Conservation (phyloP, 2,797 vertebrate genomes). For the Acanthurus leucopareius region DNA sequence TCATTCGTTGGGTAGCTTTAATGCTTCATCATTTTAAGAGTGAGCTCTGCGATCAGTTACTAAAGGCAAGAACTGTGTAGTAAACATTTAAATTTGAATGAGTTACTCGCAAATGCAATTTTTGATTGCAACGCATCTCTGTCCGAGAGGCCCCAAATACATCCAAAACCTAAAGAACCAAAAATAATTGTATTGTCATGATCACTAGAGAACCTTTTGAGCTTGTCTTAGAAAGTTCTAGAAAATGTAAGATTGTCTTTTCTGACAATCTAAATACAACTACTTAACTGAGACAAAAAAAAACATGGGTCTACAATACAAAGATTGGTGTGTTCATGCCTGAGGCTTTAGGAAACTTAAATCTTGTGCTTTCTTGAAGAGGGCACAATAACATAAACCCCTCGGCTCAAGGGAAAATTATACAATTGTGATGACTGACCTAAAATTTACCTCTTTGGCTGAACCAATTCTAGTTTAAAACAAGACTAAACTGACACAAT, state of each 20-base stretch:
- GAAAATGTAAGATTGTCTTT: neutral
- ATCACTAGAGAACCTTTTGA: neutral
- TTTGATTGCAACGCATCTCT: neutral
- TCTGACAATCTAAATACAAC: neutral
- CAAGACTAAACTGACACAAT: neutral
- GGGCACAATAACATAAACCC: neutral
- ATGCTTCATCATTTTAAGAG: no score
- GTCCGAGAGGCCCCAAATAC: neutral
- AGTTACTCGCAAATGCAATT: neutral
- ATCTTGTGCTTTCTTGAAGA: neutral
- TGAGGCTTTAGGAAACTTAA: conserved; percentile 15
- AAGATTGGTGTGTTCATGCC: neutral
- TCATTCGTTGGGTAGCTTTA: no score
- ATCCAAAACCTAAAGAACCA: neutral
- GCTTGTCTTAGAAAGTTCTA: neutral
- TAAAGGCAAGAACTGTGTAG: no score
- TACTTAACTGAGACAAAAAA: conserved; percentile 10
- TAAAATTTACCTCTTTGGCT: neutral
- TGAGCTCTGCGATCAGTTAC: conserved; percentile 7
- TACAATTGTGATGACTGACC: conserved; percentile 11
- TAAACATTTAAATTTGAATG: no score
- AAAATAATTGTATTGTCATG: neutral
- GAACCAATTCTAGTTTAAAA: neutral
- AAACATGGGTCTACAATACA: neutral
- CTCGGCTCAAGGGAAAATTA: conserved; percentile 2